Evolutionary conservation across 2,797 vertebrate species (phyloP), one percentile per base, ranked within the genome.

Genomic region (Urophycis tenuis): DNA sequence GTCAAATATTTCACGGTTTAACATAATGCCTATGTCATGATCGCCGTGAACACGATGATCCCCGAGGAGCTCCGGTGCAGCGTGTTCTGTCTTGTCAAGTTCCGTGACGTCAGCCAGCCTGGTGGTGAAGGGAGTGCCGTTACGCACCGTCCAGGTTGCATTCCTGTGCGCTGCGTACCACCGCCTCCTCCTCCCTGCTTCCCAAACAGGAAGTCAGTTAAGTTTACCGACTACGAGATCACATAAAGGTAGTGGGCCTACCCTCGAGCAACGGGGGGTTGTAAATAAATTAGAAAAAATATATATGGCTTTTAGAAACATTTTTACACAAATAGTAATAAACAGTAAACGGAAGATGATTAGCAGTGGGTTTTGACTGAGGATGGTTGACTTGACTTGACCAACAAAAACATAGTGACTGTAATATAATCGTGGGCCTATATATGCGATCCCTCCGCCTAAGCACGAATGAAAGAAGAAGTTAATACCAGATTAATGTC

Each of bases 81-180:
- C 91, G 15, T 91, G 92, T 92, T 87, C 81, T 53, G 15, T 84
- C 91, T 85, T 88, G 92, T 76, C 81, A 33, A 8, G 6, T 76
- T 35, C 15, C n/a, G 87, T 91, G 88, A 93, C 92, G 93, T 93
- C 93, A 93, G 87, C 81, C 80, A 31, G 80, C 60, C 78, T 76
- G 69, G 69, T 33, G 84, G 85, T 84, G 86, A 80, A 86, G 82
- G 90, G 90, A 92, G 92, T 88, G 89, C 90, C 88, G 84, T 93
- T 92, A 93, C 88, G 94, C 93, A 93, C 81, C 75, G 84, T 85
- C 82, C 80, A 81, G 86, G 82, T 82, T 77, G 80, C 91, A 93
- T 93, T 93, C 91, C 87, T 89, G 81, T 84, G 86, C 84, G 86
- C 71, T 80, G 72, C 84, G 88, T 91, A 89, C 88, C 53, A 60